These are phyloP conservation scores for Aleadryas rufinucha DNA, from an alignment of 2,113 vertebrate species.

Conservation along the genomic window DNA sequence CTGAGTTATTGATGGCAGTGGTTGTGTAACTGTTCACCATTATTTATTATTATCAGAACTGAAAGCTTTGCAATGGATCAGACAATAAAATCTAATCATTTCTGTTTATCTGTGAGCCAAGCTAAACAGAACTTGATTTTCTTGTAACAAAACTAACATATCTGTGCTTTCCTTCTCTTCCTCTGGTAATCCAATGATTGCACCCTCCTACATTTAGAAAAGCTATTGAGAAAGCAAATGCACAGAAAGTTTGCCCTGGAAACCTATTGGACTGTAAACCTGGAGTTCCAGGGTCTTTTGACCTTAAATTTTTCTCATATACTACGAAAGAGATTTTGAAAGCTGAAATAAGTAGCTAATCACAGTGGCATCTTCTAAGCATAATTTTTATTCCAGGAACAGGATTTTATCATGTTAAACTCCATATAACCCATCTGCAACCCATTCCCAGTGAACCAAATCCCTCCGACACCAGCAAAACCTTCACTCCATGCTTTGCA, in stretches of 20 bases:
- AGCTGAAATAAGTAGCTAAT: background rate
- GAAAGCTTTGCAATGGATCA: constrained; percentile 39
- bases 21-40: background rate
- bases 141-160: background rate
- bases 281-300: background rate
- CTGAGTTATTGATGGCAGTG: constrained; percentile 22
- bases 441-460: background rate
- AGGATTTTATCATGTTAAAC: background rate
- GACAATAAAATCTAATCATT: constrained; percentile 27
- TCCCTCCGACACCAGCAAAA: background rate
- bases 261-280: background rate
- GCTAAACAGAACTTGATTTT: constrained; percentile 38
- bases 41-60: constrained; percentile 50
- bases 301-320: background rate
- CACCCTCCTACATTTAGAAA: background rate
- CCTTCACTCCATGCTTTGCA: background rate
- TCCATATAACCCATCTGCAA: background rate
- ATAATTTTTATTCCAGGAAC: background rate
- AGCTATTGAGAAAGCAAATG: background rate
- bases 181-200: background rate
- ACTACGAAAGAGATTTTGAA: background rate
- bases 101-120: constrained; percentile 26
- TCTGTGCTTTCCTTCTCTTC: background rate
- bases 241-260: background rate
- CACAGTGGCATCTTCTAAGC: background rate